Conservation (phyloP, 1,140 invertebrate genomes). For the Nebria ingens region DNA sequence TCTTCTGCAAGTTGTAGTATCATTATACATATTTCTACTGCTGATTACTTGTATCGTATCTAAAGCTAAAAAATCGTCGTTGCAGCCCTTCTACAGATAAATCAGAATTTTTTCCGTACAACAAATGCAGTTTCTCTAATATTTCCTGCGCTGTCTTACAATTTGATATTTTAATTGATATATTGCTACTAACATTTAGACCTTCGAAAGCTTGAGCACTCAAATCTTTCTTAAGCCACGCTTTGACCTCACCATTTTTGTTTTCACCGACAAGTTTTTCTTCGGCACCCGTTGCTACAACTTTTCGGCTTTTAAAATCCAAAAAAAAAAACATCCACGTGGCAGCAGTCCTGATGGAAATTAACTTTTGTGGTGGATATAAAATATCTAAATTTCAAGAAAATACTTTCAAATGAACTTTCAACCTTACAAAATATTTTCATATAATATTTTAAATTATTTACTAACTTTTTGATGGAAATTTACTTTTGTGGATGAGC, state of each 20-base stretch:
- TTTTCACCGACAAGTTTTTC: not conserved
- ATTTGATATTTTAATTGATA: slow-evolving; percentile 14
- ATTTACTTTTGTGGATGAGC: too few relatives aligned
- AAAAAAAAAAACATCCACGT: too few relatives aligned
- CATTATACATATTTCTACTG: too few relatives aligned
- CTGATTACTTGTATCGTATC: slow-evolving; percentile 12
- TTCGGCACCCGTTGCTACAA: not conserved
- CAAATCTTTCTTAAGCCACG: slow-evolving; percentile 15
- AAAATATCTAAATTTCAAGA: too few relatives aligned
- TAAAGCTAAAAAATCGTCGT: slow-evolving; percentile 14
- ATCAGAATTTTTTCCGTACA: slow-evolving; percentile 17
- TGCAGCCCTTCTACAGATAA: slow-evolving; percentile 15
- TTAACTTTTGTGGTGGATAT: too few relatives aligned
- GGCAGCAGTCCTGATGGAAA: too few relatives aligned
- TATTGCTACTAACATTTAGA: slow-evolving; percentile 14
- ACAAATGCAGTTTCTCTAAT: slow-evolving; percentile 13
- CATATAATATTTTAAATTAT: too few relatives aligned
- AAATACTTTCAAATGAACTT: too few relatives aligned
- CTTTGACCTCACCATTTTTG: not conserved
- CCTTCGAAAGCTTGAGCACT: slow-evolving; percentile 16
- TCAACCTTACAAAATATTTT: too few relatives aligned
- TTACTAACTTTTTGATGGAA: too few relatives aligned
- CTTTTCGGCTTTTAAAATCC: too few relatives aligned
- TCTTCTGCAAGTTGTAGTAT: slow-evolving; percentile 9
- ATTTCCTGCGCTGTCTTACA: slow-evolving; percentile 10